A percentile compares a stretch with the other conserved stretches of the same genome.
phyloP scores from a whole-genome alignment of 2,797 vertebrate genomes.

The Ispidina picta region DNA sequence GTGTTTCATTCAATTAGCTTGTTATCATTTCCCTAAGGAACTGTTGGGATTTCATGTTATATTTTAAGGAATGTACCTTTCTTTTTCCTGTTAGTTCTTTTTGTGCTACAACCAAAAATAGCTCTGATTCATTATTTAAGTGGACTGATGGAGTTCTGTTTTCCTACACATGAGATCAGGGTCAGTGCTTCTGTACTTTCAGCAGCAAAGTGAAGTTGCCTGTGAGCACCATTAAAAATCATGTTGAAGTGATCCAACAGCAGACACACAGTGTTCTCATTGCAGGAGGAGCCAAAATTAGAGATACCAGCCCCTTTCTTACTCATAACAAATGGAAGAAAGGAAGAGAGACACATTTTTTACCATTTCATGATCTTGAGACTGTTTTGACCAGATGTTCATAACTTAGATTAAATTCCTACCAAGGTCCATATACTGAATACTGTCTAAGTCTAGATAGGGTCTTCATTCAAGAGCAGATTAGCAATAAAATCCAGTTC shows the following conservation, averaged over 20 bases:
- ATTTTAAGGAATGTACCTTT: neutral
- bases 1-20: constrained; percentile 28
- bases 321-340: neutral
- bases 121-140: neutral
- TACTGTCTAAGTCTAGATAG: neutral
- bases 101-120: neutral
- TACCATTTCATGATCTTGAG: neutral
- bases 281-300: neutral
- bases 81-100: neutral
- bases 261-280: neutral
- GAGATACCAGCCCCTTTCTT: neutral
- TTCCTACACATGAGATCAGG: neutral
- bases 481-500: neutral
- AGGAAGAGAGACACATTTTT: neutral
- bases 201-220: neutral
- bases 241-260: neutral
- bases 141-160: neutral
- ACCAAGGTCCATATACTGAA: neutral
- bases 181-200: neutral
- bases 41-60: neutral
- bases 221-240: neutral
- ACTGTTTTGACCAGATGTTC: neutral
- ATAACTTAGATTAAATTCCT: neutral
- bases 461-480: neutral
- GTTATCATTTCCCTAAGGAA: constrained; percentile 31